These are phyloP conservation scores for Diadromus collaris DNA, from an alignment of 2,888 invertebrate species.

Conservation along the genomic window DNA sequence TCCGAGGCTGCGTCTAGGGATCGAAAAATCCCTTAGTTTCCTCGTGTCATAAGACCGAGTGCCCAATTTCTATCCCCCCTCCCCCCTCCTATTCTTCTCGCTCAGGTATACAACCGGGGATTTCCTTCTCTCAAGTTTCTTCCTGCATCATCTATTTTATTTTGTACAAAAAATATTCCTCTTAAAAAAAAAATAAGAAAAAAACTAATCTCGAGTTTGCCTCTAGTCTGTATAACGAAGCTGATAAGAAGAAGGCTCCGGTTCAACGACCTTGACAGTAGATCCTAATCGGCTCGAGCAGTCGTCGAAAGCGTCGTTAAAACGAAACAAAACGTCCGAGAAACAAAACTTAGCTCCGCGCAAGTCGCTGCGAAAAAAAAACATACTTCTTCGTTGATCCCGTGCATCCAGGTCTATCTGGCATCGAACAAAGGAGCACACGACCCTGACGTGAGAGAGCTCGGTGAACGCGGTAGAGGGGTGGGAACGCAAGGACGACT, in stretches of 20 bases:
- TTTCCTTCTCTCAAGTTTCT: slow-evolving; percentile 2
- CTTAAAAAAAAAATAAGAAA: neutral
- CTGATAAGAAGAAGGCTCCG: slow-evolving; percentile 30
- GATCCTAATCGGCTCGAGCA: slow-evolving; percentile 52
- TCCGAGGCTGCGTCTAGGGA: slow-evolving; percentile 21
- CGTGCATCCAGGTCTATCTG: neutral
- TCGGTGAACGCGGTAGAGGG: neutral
- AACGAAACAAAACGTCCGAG: slow-evolving; percentile 35
- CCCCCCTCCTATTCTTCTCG: neutral
- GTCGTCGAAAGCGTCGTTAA: slow-evolving; percentile 38
- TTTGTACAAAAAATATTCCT: neutral
- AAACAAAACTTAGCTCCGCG: slow-evolving; percentile 7
- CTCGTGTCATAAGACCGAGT: slow-evolving; percentile 11
- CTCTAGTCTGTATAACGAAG: neutral
- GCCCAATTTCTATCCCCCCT: slow-evolving; percentile 21
- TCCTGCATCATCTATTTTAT: neutral
- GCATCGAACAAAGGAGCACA: slow-evolving; percentile 13
- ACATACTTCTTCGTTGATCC: neutral
- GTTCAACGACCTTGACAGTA: slow-evolving; percentile 48
- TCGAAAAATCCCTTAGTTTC: slow-evolving; percentile 15
- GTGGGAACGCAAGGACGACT: slow-evolving; percentile 14
- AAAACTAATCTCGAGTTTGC: neutral
- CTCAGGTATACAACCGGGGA: slow-evolving; percentile 15
- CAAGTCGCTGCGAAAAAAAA: neutral
- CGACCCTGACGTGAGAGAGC: slow-evolving; percentile 8